phyloP scores from a whole-genome alignment of 2,888 invertebrate genomes.

The Proisotoma minuta region DNA sequence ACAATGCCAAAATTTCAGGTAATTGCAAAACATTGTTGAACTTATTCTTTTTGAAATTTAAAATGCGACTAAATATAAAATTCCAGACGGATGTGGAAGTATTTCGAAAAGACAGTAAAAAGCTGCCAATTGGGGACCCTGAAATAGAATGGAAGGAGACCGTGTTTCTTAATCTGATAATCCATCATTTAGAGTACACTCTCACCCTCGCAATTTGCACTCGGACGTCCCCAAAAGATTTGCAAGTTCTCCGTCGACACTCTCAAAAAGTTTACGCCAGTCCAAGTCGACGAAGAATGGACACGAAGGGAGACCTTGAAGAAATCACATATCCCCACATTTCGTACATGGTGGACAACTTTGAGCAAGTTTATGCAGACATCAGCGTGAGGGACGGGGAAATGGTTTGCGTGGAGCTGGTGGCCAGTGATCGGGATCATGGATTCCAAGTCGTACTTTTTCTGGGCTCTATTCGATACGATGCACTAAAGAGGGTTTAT shows the following conservation, averaged over 20 bases:
- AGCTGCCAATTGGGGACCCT: constrained; percentile 91
- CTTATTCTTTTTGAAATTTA: neutral
- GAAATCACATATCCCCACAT: constrained; percentile 99
- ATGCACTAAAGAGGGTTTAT: constrained; percentile 93
- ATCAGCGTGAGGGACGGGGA: constrained; percentile 95
- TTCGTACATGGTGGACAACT: constrained; percentile 76
- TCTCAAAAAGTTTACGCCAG: constrained; percentile 94
- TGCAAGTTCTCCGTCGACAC: constrained; percentile 88
- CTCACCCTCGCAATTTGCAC: constrained; percentile 96
- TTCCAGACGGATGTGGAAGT: constrained; percentile 88
- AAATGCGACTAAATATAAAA: neutral
- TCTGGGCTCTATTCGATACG: constrained; percentile 94
- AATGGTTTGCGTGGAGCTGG: constrained; percentile 97
- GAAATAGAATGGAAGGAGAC: constrained; percentile 96
- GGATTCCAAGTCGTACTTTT: constrained; percentile 90
- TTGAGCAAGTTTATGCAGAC: constrained; percentile 69
- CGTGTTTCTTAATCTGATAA: constrained; percentile 50
- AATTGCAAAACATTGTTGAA: constrained; percentile 46
- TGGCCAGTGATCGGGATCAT: constrained; percentile 82
- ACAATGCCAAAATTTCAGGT: constrained; percentile 87
- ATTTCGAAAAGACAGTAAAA: constrained; percentile 93
- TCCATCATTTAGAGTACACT: constrained; percentile 98
- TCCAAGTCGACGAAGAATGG: constrained; percentile 93
- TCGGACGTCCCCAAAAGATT: constrained; percentile 91
- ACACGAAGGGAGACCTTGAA: constrained; percentile 95